These are phyloP conservation scores for Otolemur garnettii DNA, from an alignment of 2,113 vertebrate genomes.

Conservation along the genomic window DNA sequence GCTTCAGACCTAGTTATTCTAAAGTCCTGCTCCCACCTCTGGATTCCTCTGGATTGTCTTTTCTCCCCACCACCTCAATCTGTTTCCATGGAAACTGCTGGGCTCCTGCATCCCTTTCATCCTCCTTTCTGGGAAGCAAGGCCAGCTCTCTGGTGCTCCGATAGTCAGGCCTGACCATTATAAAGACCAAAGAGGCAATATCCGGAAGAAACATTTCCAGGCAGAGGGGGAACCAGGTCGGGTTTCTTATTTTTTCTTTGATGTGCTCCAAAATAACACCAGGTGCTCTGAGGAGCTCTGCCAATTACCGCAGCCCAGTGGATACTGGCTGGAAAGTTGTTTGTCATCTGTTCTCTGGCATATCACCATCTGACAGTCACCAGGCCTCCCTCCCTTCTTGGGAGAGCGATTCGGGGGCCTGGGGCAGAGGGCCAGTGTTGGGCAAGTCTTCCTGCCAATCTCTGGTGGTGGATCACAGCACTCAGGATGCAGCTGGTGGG, in stretches of 20 bases:
- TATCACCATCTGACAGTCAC: background rate
- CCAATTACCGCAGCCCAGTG: constrained; percentile 11
- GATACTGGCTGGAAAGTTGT: background rate
- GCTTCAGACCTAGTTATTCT: constrained; percentile 47
- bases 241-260: constrained; percentile 62
- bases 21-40: constrained; percentile 59
- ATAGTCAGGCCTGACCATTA: constrained; percentile 62
- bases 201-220: constrained; percentile 63
- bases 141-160: constrained; percentile 57
- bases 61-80: constrained; percentile 45
- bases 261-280: constrained; percentile 57
- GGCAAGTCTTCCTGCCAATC: background rate
- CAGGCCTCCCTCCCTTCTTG: background rate
- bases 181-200: constrained; percentile 71
- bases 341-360: background rate
- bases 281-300: constrained; percentile 57
- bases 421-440: background rate
- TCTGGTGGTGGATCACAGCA: background rate
- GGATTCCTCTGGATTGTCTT: constrained; percentile 54
- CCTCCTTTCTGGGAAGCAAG: constrained; percentile 72
- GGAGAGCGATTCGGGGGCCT: background rate
- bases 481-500: background rate
- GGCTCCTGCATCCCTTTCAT: constrained; percentile 75
- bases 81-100: constrained; percentile 83
- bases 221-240: background rate